phyloP scores from a whole-genome alignment of 2,113 vertebrate species.

The Daubentonia madagascariensis region DNA sequence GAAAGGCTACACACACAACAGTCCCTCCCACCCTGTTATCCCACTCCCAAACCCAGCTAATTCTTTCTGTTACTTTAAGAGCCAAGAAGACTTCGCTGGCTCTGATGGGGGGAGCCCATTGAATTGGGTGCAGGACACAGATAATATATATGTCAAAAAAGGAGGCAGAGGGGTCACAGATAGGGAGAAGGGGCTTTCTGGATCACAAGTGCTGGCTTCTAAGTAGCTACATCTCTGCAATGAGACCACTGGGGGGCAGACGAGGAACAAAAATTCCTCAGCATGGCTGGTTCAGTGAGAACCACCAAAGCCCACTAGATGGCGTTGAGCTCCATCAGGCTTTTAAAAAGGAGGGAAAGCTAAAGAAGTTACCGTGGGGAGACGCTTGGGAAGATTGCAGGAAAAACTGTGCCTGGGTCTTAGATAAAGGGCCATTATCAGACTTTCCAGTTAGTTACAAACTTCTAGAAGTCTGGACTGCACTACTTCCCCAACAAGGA shows the following conservation, averaged over 20 bases:
- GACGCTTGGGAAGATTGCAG: background rate
- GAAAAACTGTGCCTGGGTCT: constrained; percentile 23
- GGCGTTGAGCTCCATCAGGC: constrained; percentile 48
- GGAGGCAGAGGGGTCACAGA: background rate
- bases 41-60: constrained; percentile 66
- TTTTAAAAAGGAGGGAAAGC: constrained; percentile 79
- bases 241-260: constrained; percentile 75
- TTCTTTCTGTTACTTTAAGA: constrained; percentile 47
- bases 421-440: constrained; percentile 8
- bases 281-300: constrained; percentile 29
- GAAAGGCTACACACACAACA: constrained; percentile 79
- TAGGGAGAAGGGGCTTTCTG: background rate
- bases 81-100: constrained; percentile 74
- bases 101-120: constrained; percentile 49
- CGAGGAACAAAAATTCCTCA: constrained; percentile 68
- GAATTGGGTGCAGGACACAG: constrained; percentile 52
- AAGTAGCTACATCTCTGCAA: constrained; percentile 15
- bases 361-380: constrained; percentile 19
- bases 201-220: constrained; percentile 19
- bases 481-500: background rate
- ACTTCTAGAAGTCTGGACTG: background rate
- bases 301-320: constrained; percentile 62
- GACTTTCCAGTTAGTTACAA: background rate
- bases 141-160: constrained; percentile 19
- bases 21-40: constrained; percentile 67